These are phyloP conservation scores for Tyrannus savana DNA, from an alignment of 2,113 vertebrate genomes.

Conservation along the genomic window DNA sequence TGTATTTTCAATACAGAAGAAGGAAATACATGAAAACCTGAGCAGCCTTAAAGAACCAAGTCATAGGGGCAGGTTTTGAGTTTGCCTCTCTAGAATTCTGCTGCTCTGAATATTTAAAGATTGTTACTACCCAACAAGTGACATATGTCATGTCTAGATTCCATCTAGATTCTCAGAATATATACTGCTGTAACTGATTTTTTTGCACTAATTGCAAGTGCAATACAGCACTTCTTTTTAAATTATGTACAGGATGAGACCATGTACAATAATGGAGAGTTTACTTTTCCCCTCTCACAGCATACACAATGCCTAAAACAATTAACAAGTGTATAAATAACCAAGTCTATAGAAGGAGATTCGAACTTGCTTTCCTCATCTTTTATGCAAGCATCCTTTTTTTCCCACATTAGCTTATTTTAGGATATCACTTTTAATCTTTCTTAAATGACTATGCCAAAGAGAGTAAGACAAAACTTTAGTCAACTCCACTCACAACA, in stretches of 20 bases:
- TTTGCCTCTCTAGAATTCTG: not conserved
- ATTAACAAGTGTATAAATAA: not conserved
- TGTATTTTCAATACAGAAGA: not conserved
- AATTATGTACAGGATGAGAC: not conserved
- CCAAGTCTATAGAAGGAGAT: not conserved
- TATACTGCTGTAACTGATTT: not conserved
- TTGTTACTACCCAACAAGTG: not conserved
- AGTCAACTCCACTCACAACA: not conserved
- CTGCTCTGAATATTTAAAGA: not conserved
- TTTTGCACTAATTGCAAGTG: not conserved
- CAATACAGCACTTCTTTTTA: not conserved
- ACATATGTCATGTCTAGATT: not conserved
- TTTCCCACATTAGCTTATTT: not conserved
- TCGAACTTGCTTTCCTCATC: not conserved
- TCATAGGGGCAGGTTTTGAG: not conserved
- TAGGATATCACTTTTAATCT: not conserved
- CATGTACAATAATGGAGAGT: accelerated
- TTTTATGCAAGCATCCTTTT: not conserved
- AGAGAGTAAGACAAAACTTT: not conserved
- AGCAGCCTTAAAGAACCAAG: not conserved
- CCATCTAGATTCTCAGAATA: not conserved
- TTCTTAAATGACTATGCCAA: not conserved
- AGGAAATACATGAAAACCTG: not conserved
- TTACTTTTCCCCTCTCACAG: not conserved
- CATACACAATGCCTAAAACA: not conserved